These are phyloP conservation scores for Lithophane ornitopus DNA, from an alignment of 2,888 invertebrate species.

Conservation along the genomic window DNA sequence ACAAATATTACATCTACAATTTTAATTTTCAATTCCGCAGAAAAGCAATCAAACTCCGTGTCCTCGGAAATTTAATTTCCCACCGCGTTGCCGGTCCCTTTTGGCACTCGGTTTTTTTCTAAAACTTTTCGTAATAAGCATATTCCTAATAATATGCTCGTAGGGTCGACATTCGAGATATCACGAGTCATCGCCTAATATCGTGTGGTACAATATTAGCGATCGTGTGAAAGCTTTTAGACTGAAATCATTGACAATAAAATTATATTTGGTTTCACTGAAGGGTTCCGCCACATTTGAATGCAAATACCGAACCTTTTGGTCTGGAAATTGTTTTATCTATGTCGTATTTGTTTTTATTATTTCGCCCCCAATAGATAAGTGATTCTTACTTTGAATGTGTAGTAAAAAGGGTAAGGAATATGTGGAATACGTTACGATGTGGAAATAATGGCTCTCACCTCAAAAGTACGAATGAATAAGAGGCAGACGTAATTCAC, in stretches of 20 bases:
- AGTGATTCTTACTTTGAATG: slow-evolving; percentile 40
- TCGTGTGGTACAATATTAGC: slow-evolving; percentile 39
- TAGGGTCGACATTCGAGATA: slow-evolving; percentile 33
- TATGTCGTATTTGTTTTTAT: slow-evolving; percentile 42
- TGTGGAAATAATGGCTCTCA: slow-evolving; percentile 16
- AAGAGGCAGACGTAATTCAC: slow-evolving; percentile 37
- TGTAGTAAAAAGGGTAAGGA: slow-evolving; percentile 6
- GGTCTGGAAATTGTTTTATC: slow-evolving; percentile 31
- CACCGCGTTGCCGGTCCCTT: slow-evolving; percentile 36
- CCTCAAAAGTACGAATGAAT: slow-evolving; percentile 15
- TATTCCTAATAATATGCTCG: slow-evolving; percentile 24
- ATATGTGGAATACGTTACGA: slow-evolving; percentile 2
- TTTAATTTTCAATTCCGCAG: slow-evolving; percentile 42
- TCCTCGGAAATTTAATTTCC: slow-evolving; percentile 56
- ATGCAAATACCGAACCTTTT: slow-evolving; percentile 48
- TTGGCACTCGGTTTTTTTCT: slow-evolving; percentile 39
- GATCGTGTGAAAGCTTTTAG: slow-evolving; percentile 26
- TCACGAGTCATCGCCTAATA: slow-evolving; percentile 48
- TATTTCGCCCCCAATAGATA: slow-evolving; percentile 31
- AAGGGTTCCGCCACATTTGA: slow-evolving; percentile 43
- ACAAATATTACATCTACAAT: slow-evolving; percentile 32
- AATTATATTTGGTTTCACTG: slow-evolving; percentile 52
- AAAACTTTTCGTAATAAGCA: slow-evolving; percentile 37
- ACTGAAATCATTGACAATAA: slow-evolving; percentile 41
- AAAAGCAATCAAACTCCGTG: slow-evolving; percentile 52